Base-by-base conservation (phyloP, 2,113 vertebrate species). In the Ailuropoda melanoleuca region DNA sequence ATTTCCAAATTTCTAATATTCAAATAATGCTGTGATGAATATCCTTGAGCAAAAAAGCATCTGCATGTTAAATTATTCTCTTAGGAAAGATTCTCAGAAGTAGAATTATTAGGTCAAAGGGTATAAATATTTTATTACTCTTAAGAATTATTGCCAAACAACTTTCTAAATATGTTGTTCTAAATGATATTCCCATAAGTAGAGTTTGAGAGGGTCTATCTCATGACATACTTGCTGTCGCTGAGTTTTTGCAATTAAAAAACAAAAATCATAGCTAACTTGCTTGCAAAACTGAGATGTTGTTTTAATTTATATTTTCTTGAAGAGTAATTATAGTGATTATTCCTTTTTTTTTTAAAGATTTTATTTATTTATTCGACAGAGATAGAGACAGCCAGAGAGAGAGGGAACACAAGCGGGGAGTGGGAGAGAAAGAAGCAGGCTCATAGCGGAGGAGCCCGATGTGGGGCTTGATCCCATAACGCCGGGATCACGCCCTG, bases 111-210 rank as follows among this genome's bases (percentile, higher is more conserved):
- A 46, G 46, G 24, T 66, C 90, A 86, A 95, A 86, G 5, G 17
- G 53, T 93, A 29, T 72, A 86, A 93, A 93, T 80, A 86, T 93
- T 97, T 93, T 90, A 95, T 80, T 93, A 56, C 26, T 80, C 72
- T 92, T 93, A 86, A 74, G 53, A 88, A 77, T 68, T 88, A 77
- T 48, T 92, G 77, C 43, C 34, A 83, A 92, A 58, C 48, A 88
- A 53, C 29, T 82, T 88, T 77, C 56, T 62, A 88, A 96, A 82
- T 50, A 17, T 58, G 82, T 82, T 88, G 50, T 53, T 75, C 55
- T 89, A 84, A 89, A 85, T 72, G 50, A 84, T 93, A 64, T 89
- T 90, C 62, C 55, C 43, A 2, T 48, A 55, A 89, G 70, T 56
- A 46, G 55, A 50, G 43, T 43, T 87, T 62, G 43, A 75, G 24